Percentiles rank a stretch among this genome's conserved stretches.
These are phyloP conservation scores for Rhopilema esculentum DNA, from an alignment of 30 jellyfish, hydroid and myxozoan genomes.

Conservation along the genomic window DNA sequence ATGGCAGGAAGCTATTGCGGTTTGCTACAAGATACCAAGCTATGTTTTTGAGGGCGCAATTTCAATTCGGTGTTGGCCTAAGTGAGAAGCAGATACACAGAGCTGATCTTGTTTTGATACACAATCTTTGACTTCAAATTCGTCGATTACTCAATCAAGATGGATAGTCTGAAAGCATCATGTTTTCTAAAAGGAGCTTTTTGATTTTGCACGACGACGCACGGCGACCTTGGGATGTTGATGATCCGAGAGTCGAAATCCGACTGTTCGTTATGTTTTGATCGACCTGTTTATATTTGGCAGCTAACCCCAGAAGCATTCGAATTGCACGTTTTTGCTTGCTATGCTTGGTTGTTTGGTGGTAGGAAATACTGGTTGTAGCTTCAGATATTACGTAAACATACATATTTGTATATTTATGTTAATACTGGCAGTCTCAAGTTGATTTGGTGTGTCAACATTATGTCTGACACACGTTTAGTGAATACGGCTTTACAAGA, in stretches of 20 bases:
- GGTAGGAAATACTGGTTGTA: neutral
- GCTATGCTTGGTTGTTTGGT: neutral
- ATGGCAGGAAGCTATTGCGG: neutral
- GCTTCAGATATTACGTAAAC: neutral
- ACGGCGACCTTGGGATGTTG: neutral
- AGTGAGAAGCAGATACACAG: constrained; percentile 5
- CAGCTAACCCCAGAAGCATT: neutral
- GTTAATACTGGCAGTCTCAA: neutral
- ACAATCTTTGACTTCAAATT: neutral
- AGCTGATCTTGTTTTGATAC: neutral
- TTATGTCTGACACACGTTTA: constrained; percentile 49
- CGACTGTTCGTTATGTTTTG: neutral
- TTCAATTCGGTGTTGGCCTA: neutral
- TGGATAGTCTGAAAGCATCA: neutral
- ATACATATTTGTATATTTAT: neutral
- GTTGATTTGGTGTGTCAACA: neutral
- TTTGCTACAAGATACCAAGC: neutral
- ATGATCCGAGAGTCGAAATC: neutral
- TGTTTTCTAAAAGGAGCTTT: neutral
- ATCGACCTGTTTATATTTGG: neutral
- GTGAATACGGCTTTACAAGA: constrained; percentile 62
- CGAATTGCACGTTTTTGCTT: neutral
- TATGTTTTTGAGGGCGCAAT: neutral
- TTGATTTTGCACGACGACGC: neutral
- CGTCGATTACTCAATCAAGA: neutral